A percentile compares a stretch with the other conserved stretches of the same genome.
Evolutionary conservation across 2,113 vertebrate species (phyloP).

Genomic region (Hippocampus zosterae): DNA sequence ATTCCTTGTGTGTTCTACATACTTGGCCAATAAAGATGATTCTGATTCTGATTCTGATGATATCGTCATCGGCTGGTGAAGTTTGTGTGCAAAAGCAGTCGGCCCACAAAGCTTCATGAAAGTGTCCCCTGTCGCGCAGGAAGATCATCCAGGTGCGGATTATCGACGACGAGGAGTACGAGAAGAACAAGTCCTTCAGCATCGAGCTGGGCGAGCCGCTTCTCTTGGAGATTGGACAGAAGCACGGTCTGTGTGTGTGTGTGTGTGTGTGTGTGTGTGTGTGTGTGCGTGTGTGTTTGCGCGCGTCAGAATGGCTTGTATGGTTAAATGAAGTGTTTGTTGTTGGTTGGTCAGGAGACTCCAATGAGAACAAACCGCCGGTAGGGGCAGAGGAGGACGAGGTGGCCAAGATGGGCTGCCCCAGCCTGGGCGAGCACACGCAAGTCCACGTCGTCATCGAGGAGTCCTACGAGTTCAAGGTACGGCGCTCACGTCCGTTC

Average conservation of each 20-base stretch:
- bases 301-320: too few relatives aligned
- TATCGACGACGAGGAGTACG: slow-evolving; percentile 75
- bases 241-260: slow-evolving; percentile 54
- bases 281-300: too few relatives aligned
- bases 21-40: too few relatives aligned
- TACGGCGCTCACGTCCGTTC: slow-evolving; percentile 9
- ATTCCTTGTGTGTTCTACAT: too few relatives aligned
- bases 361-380: slow-evolving; percentile 73
- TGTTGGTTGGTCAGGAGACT: slow-evolving; percentile 61
- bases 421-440: slow-evolving; percentile 74
- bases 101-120: slow-evolving; percentile 12
- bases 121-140: slow-evolving; percentile 52
- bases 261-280: not conserved
- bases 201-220: slow-evolving; percentile 74
- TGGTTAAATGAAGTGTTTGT: not conserved
- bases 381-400: slow-evolving; percentile 73
- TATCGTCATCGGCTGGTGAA: too few relatives aligned
- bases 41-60: too few relatives aligned
- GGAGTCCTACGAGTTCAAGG: slow-evolving; percentile 81
- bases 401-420: slow-evolving; percentile 77
- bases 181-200: slow-evolving; percentile 74
- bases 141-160: slow-evolving; percentile 76
- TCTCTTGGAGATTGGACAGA: slow-evolving; percentile 74
- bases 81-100: too few relatives aligned
- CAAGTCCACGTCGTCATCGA: slow-evolving; percentile 75